Evolutionary conservation across 2,113 vertebrate genomes (phyloP).

Genomic region (Paradoxurus hermaphroditus): DNA sequence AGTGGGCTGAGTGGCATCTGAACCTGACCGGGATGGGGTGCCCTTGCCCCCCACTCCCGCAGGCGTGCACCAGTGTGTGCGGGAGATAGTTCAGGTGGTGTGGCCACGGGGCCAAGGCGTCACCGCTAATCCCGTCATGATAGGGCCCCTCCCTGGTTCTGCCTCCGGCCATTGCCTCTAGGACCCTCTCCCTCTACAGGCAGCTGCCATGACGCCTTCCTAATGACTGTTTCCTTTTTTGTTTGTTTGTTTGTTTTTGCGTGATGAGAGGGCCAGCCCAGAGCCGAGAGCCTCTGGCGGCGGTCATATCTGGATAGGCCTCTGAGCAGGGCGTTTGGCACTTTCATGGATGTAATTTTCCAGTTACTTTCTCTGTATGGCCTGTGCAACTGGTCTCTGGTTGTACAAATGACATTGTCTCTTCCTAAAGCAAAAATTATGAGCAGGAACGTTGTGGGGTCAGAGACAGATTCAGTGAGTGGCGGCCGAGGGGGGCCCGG

Average conservation of each 20-base stretch:
- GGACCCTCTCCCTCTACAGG: not conserved
- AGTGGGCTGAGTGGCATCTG: no score
- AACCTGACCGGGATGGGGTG: not conserved
- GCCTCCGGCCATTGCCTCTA: not conserved
- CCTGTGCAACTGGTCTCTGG: not conserved
- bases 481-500: fast-evolving
- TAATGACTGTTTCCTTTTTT: not conserved
- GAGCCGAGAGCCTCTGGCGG: not conserved
- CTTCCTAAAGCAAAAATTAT: not conserved
- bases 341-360: not conserved
- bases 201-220: not conserved
- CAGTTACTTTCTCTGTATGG: not conserved
- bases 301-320: not conserved
- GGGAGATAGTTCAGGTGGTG: fast-evolving
- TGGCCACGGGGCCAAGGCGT: fast-evolving
- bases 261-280: not conserved
- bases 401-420: not conserved
- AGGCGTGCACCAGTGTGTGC: fast-evolving
- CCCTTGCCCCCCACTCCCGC: no score
- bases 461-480: not conserved
- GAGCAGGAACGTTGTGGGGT: not conserved
- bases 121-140: fast-evolving
- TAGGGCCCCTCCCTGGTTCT: not conserved
- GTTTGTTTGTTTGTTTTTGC: not conserved
- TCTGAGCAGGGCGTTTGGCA: not conserved